Percentiles rank a stretch among this genome's conserved stretches.
phyloP scores from a whole-genome alignment of 2,797 vertebrate species.

The Paedocypris micromegethes region DNA sequence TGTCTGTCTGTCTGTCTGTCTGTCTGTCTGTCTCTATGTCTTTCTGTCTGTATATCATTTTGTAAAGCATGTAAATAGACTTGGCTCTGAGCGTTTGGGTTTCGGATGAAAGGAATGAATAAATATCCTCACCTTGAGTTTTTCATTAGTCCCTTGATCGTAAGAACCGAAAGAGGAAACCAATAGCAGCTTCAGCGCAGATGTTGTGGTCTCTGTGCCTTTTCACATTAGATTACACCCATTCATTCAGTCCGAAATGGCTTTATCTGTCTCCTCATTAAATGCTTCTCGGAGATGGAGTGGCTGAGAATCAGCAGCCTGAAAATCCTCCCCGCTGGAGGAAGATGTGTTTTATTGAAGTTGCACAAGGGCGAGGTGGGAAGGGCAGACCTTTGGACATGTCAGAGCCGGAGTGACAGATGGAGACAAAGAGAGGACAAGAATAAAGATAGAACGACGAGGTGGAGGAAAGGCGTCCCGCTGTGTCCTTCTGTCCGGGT shows the following conservation, averaged over 20 bases:
- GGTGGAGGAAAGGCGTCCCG: slow-evolving; percentile 35
- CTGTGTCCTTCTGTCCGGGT: slow-evolving; percentile 39
- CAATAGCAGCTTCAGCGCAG: slow-evolving; percentile 22
- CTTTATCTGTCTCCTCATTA: slow-evolving; percentile 14
- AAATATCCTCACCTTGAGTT: neutral
- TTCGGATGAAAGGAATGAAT: too few species aligned
- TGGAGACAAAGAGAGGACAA: slow-evolving; percentile 36
- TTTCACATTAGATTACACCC: neutral
- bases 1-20: too few species aligned
- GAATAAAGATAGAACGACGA: slow-evolving; percentile 21
- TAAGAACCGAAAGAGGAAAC: slow-evolving; percentile 31
- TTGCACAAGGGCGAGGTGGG: slow-evolving; percentile 17
- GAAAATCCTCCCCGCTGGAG: slow-evolving; percentile 22
- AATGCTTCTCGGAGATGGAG: slow-evolving; percentile 19
- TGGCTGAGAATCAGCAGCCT: slow-evolving; percentile 13
- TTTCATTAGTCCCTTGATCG: slow-evolving; percentile 12
- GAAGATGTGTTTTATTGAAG: slow-evolving; percentile 32
- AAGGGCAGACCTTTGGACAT: slow-evolving; percentile 36
- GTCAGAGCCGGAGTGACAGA: slow-evolving; percentile 33
- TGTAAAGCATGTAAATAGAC: too few species aligned
- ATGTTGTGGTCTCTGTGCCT: slow-evolving; percentile 20
- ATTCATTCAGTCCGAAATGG: slow-evolving; percentile 12
- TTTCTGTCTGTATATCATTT: too few species aligned
- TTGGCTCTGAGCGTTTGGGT: too few species aligned
- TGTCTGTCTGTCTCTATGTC: too few species aligned